Conservation (phyloP, 2,113 vertebrate genomes). For the Trinectes maculatus region DNA sequence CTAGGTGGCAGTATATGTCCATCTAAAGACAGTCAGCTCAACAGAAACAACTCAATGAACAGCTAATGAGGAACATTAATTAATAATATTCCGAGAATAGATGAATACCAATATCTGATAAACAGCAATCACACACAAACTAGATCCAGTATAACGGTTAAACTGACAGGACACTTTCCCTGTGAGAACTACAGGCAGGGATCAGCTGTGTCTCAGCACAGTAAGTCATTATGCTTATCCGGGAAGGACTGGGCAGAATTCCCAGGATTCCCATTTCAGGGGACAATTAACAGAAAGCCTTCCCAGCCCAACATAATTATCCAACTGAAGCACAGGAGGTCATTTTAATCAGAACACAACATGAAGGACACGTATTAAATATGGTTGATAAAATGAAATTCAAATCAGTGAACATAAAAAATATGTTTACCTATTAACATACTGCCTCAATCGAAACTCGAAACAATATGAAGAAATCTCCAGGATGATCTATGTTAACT, state of each 20-base stretch:
- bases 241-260: constrained; percentile 41
- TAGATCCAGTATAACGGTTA: not conserved
- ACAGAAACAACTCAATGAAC: too few species aligned
- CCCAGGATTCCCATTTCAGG: constrained; percentile 13
- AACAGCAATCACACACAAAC: too few species aligned
- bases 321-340: not conserved
- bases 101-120: too few species aligned
- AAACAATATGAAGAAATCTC: too few species aligned
- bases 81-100: too few species aligned
- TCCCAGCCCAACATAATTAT: constrained; percentile 14
- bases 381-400: too few species aligned
- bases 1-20: constrained; percentile 37
- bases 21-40: not conserved
- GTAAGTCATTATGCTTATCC: constrained; percentile 13
- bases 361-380: not conserved
- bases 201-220: constrained; percentile 16
- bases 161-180: not conserved
- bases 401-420: too few species aligned
- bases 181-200: constrained; percentile 16
- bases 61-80: too few species aligned
- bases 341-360: not conserved
- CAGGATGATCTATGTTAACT: not conserved
- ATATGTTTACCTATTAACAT: too few species aligned
- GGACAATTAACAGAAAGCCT: constrained; percentile 23
- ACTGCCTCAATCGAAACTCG: too few species aligned